Evolutionary conservation across 2,113 vertebrate genomes (phyloP), one percentile per base, ranked within the genome.

Genomic region (Platichthys flesus): DNA sequence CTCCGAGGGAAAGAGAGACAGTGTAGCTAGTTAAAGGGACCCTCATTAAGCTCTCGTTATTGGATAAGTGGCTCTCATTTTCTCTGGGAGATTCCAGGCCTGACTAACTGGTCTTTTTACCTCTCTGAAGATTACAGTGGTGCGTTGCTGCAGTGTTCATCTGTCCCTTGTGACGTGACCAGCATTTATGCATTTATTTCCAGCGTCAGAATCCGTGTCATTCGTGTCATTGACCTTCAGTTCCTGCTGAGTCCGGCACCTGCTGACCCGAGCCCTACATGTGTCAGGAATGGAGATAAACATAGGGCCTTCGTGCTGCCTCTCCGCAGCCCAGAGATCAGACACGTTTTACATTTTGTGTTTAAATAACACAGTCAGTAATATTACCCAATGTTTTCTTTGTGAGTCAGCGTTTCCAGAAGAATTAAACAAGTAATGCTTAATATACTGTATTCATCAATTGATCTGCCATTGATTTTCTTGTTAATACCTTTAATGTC

Each of bases 321-420:
- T 37, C 35, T 37, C 9, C 9, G 35, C 51, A 92, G 87, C 91
- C 92, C 91, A 91, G 88, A 93, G 93, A 93, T 88, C 91, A 83
- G 84, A 23, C 79, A 94, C 94, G 93, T 93, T 96, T 93, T 31
- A 31, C 31, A 31, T 31, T 6, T 31, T 31, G 31, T 31, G 0
- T 95, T 95, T 90, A 95, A 94, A 93, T 88, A 94, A 93, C 96
- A 2, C 92, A 89, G 35, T 81, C 92, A 92, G 93, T 95, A 94
- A 95, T 95, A 93, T 93, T 94, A 93, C 90, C 89, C 94, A 95
- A 96, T 95, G 94, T 96, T 96, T 96, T 94, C 91, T 94, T 94
- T 92, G 76, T 20, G 40, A 61, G 3, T 23, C 60, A 62, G 23
- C 18, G n/a, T 40, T 65, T 40, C 60, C 56, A 40, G 3, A 67